Base-by-base conservation (phyloP, 1,140 invertebrate genomes). In the Caerostris extrusa region DNA sequence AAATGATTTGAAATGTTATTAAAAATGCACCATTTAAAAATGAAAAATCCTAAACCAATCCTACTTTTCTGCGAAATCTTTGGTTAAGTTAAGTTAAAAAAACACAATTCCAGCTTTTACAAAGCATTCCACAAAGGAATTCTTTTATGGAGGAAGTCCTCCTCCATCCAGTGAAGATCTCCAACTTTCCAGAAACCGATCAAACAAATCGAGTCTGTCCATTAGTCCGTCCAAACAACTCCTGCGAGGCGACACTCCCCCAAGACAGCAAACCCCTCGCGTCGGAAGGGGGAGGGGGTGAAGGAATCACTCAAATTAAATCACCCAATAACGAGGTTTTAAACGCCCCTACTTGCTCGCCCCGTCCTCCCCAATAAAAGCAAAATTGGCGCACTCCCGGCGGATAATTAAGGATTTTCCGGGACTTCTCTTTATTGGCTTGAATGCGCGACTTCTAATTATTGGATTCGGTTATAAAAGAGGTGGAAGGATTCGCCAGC, bases 321-420 rank as follows among this genome's bases (percentile, higher is more conserved):
- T 87, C 34, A 34, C 60, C 85, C 85, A 50, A 53, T 87, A 77
- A 77, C 50, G 71, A 77, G 71, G 53, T 50, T 77, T 77, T 77
- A 77, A 77, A 77, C 71, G 71, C 34, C 7, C 71, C 71, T n/a
- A 12, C 34, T 50, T 5, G 34, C 12, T 77, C 2, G 8, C 61
- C n/a, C n/a, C n/a, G n/a, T n/a, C n/a, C n/a, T n/a, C n/a, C n/a
- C n/a, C 61, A 17, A 64, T 64, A 64, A 14, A 64, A 64, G 7
- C 61, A 64, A 64, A 64, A n/a, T 64, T 64, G 61, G 7, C 61
- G 61, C 17, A 14, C 12, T 10, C 1, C 61, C 17, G 12, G 61
- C 17, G 12, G 61, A 14, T 64, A 64, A 64, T 64, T 64, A 64
- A 64, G 61, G 17, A 64, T 64, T 34, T 34, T 64, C 61, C 61